A percentile compares a stretch with the other conserved stretches of the same genome.
Evolutionary conservation across 2,797 vertebrate genomes (phyloP).

Genomic region (Parotocinclus haroldoi): DNA sequence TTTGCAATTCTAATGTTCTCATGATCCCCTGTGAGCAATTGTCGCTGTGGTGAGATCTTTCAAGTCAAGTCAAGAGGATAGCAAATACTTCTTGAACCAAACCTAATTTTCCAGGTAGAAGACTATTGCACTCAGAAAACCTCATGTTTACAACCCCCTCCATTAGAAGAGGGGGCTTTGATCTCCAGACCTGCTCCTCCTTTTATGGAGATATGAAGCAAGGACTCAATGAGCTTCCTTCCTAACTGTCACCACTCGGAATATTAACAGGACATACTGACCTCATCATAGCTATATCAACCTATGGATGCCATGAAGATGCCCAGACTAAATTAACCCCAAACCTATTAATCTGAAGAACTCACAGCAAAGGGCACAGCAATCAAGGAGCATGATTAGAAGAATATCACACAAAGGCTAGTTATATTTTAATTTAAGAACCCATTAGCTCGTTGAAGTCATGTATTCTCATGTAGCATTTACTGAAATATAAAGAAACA

Average conservation of each 20-base stretch:
- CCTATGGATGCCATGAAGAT: constrained; percentile 12
- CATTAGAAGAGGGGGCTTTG: too few species aligned
- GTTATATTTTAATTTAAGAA: constrained; percentile 17
- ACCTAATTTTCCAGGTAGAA: too few species aligned
- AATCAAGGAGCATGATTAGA: constrained; percentile 31
- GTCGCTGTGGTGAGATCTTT: neutral
- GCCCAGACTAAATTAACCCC: constrained; percentile 31
- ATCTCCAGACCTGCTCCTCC: neutral
- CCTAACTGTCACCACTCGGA: constrained; percentile 41
- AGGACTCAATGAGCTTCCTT: constrained; percentile 44
- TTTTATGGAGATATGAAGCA: constrained; percentile 37
- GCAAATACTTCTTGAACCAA: too few species aligned
- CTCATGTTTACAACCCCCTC: too few species aligned
- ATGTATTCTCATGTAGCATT: too few species aligned
- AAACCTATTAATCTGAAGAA: constrained; percentile 29
- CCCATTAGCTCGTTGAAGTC: neutral
- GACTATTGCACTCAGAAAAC: too few species aligned
- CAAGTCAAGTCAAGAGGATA: neutral
- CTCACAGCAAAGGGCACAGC: constrained; percentile 30
- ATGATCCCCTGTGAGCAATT: constrained; percentile 6
- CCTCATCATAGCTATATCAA: constrained; percentile 35
- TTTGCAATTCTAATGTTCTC: constrained; percentile 48
- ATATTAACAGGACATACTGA: constrained; percentile 39
- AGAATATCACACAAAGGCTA: constrained; percentile 18
- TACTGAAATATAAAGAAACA: too few species aligned